Evolutionary conservation across 2,797 vertebrate genomes (phyloP).

Genomic region (Luscinia luscinia): DNA sequence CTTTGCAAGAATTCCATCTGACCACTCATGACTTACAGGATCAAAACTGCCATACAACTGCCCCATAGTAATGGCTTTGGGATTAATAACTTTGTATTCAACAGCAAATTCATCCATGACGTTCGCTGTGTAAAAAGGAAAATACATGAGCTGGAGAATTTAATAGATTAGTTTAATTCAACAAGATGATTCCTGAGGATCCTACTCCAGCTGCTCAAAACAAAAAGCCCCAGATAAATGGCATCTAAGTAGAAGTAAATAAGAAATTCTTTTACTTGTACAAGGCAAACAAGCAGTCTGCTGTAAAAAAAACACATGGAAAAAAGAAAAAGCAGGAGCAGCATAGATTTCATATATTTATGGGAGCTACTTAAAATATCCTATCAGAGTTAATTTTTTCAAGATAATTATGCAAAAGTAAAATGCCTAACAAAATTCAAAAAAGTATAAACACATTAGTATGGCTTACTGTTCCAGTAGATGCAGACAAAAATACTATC

Average conservation of each 20-base stretch:
- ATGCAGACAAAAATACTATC: not conserved
- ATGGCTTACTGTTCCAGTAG: not conserved
- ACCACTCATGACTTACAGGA: slow-evolving; percentile 92
- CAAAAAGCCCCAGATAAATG: not conserved
- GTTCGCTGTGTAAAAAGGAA: slow-evolving; percentile 69
- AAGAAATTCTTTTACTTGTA: not conserved
- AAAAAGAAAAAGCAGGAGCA: not conserved
- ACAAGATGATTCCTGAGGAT: not conserved
- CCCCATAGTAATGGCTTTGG: slow-evolving; percentile 94
- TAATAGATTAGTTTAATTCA: not conserved
- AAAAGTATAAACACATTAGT: not conserved
- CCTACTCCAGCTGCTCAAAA: not conserved
- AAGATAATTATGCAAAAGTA: not conserved
- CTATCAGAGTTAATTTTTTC: not conserved
- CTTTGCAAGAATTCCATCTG: slow-evolving; percentile 89
- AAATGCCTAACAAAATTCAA: not conserved
- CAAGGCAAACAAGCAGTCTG: not conserved
- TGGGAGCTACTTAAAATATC: not conserved
- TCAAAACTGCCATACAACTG: slow-evolving; percentile 94
- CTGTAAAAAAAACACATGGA: not conserved
- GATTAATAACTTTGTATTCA: slow-evolving; percentile 88
- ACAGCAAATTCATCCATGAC: slow-evolving; percentile 90
- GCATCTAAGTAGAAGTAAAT: not conserved
- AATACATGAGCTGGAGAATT: not conserved
- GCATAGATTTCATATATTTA: not conserved